Base-by-base conservation (phyloP, 1,140 invertebrate genomes). In the Ceratitis capitata region DNA sequence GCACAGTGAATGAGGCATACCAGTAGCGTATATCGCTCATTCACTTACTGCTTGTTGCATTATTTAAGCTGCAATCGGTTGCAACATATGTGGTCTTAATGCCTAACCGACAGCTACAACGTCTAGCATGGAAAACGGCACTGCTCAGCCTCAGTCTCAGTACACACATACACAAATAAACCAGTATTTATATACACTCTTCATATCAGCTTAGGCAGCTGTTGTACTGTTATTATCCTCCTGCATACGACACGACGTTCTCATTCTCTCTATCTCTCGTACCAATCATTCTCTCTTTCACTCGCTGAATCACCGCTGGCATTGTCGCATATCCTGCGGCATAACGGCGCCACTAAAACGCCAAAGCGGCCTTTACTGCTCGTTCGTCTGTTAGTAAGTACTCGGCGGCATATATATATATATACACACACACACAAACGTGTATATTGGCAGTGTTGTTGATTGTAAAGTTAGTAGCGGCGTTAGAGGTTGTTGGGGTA, bases 81-180 rank as follows among this genome's bases (percentile, higher is more conserved):
- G 69, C n/a, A 78, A 78, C 69, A 78, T 78, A 78, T 78, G 69
- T 78, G 69, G 19, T n/a, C 69, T 39, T 78, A 78, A 78, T 78
- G 69, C 69, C 23, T 78, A 78, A 78, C 69, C 69, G 69, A 78
- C 69, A 78, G 69, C 39, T 45, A 42, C 69, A 78, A 45, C 39
- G 35, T n/a, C n/a, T n/a, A n/a, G 23, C 42, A 78, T 45, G 7
- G 69, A 78, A 35, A 45, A 45, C 61, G 39, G 45, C 69, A 78
- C 69, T 45, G n/a, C n/a, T n/a, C n/a, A n/a, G n/a, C n/a, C n/a
- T n/a, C n/a, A n/a, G n/a, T n/a, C n/a, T n/a, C n/a, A n/a, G n/a
- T n/a, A n/a, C n/a, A n/a, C n/a, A n/a, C n/a, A n/a, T n/a, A n/a
- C n/a, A n/a, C n/a, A n/a, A n/a, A n/a, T n/a, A 16, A 23, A 56